Conservation (phyloP, 2,797 vertebrate genomes). For the Tenualosa ilisha region DNA sequence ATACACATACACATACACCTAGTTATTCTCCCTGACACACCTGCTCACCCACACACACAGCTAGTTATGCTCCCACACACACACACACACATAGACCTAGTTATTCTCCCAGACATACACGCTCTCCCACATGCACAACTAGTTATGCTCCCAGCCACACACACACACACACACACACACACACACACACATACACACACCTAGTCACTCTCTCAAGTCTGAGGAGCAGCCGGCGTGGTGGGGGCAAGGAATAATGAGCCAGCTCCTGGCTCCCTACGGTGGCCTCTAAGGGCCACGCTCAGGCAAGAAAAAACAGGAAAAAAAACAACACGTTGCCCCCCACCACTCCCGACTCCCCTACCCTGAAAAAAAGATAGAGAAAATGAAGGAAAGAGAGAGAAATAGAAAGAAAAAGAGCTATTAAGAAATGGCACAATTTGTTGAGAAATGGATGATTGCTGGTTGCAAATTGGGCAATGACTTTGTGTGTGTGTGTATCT, state of each 20-base stretch:
- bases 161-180: no score
- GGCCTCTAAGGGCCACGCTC: neutral
- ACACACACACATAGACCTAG: no score
- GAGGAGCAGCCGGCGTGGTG: neutral
- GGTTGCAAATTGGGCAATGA: neutral
- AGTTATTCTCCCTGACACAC: neutral
- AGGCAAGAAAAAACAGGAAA: neutral
- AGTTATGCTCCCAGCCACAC: no score
- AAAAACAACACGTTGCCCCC: no score
- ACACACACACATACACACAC: neutral
- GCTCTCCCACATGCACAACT: no score
- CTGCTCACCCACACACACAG: no score
- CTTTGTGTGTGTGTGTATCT: neutral
- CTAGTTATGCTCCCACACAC: no score
- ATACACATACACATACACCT: neutral
- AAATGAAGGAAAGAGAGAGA: neutral
- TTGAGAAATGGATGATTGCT: neutral
- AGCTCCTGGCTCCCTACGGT: neutral
- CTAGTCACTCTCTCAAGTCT: neutral
- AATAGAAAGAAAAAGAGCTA: neutral
- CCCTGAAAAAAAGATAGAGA: no score
- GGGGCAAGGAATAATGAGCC: neutral
- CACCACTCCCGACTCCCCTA: no score
- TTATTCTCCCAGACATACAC: no score
- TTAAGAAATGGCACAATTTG: neutral